Evolutionary conservation across 1,140 invertebrate genomes (phyloP), one percentile per base, ranked within the genome.

Genomic region (Aethina tumida): DNA sequence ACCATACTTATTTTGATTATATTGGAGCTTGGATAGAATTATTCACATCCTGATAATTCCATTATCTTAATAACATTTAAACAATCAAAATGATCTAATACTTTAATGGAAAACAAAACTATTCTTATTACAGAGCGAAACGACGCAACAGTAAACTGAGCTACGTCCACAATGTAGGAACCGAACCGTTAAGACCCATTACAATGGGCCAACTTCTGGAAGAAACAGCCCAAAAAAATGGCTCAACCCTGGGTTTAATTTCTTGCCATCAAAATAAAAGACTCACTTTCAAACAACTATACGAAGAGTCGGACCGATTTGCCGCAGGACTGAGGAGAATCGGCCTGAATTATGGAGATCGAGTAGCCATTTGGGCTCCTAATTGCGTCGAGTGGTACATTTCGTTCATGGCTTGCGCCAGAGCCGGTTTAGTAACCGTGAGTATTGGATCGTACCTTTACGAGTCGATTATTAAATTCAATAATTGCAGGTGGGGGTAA

Each of bases 311-410:
- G 1, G 81, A 96, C 52, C 70, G 73, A 18, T 53, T 97, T 1
- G 92, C 89, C 2, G 81, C 81, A 9, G 85, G 87, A 1, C 66
- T 97, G 0, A 57, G 77, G 24, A 72, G 73, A 15, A 53, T 93
- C 7, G 91, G 91, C 0, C 57, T 97, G 7, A 55, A 77, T 40
- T 72, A 66, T 31, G 90, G 89, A 0, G 93, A 98, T 54, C 60
- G 84, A 5, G 49, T 99, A 2, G 93, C 84, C 0, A 68, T 97
- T 8, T 96, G 87, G 84, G 77, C 81, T 0, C 89, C 91, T 1
- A 98, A 97, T 63, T 69, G 71, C 15, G 55, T 77, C 4, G 79
- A 87, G 52, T 98, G 92, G 91, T 67, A 84, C 3, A 52, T 94
- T 0, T 68, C 77, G 0, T 72, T 82, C 49, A 67, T 89, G 44